Evolutionary conservation across 2,888 invertebrate species (phyloP), one percentile per base, ranked within the genome.

Genomic region (Drosophila nr. fundita): DNA sequence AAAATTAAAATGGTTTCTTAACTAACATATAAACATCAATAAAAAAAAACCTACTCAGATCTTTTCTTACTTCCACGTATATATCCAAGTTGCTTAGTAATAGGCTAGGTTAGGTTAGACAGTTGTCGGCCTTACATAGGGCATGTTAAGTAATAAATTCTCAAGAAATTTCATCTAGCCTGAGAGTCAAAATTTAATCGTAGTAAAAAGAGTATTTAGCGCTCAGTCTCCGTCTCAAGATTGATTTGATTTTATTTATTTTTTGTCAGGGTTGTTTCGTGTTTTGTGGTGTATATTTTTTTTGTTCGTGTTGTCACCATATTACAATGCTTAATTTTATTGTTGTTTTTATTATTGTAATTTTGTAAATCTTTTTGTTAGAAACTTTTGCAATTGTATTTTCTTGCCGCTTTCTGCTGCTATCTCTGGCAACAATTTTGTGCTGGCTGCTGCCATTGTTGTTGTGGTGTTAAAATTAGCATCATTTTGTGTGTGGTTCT

Each of bases 291-390:
- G 15, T 8, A 45, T 8, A 15, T 53, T 63, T 68, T 67, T 48
- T 38, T 49, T 57, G 36, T 53, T 71, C 36, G 52, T 63, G 70
- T 86, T 83, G 77, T 73, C 80, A 77, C 78, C 84, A 83, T 81
- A 82, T 87, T 87, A 82, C 80, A 87, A 82, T 80, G 89, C 83
- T 87, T 87, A 87, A 87, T 87, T 87, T 87, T 87, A 87, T 87
- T 87, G 89, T 83, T 80, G 83, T 61, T 87, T 87, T 87, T 89
- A 87, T 83, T 87, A 74, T 87, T 87, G 87, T 87, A 81, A 87
- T 87, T 87, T 79, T 82, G 82, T 82, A 88, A 86, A 86, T 86
- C 89, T 88, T 85, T 71, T 81, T 79, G 72, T 87, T 64, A 64
- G 71, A 87, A 84, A 87, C 81, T 87, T 87, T 87, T 68, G 81